These are phyloP conservation scores for Cichlasoma orientale DNA, from an alignment of 2,797 vertebrate genomes.

Conservation along the genomic window DNA sequence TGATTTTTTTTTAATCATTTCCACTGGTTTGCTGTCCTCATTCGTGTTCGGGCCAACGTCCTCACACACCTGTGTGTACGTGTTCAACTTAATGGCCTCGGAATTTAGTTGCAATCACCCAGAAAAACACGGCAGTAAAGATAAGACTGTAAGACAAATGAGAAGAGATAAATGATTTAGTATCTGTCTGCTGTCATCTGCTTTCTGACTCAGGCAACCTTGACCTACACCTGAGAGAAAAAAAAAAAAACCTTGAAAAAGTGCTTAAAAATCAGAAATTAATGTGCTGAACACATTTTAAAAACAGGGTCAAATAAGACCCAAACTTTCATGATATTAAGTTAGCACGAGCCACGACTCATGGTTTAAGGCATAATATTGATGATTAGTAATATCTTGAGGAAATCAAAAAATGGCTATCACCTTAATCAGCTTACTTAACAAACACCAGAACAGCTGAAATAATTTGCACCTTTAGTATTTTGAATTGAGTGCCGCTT, in stretches of 20 bases:
- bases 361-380: neutral
- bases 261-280: slow-evolving; percentile 4
- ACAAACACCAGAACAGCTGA: neutral
- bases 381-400: neutral
- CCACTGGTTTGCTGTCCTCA: neutral
- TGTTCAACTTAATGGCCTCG: slow-evolving; percentile 53
- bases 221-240: slow-evolving; percentile 62
- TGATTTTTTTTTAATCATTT: slow-evolving; percentile 26
- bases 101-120: slow-evolving; percentile 56
- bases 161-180: slow-evolving; percentile 54
- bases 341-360: neutral
- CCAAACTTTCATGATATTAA: neutral
- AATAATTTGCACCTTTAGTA: slow-evolving; percentile 6
- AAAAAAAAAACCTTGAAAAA: slow-evolving; percentile 8
- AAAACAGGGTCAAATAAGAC: neutral
- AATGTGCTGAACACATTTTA: slow-evolving; percentile 1
- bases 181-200: slow-evolving; percentile 39
- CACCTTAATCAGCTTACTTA: neutral
- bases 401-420: neutral
- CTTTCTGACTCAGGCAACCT: slow-evolving; percentile 57
- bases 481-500: neutral
- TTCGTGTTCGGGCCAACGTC: neutral
- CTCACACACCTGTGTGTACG: neutral
- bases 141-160: slow-evolving; percentile 61
- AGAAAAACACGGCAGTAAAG: slow-evolving; percentile 82